Conservation (phyloP, 2,797 vertebrate species). For the Pogoniulus pusillus region DNA sequence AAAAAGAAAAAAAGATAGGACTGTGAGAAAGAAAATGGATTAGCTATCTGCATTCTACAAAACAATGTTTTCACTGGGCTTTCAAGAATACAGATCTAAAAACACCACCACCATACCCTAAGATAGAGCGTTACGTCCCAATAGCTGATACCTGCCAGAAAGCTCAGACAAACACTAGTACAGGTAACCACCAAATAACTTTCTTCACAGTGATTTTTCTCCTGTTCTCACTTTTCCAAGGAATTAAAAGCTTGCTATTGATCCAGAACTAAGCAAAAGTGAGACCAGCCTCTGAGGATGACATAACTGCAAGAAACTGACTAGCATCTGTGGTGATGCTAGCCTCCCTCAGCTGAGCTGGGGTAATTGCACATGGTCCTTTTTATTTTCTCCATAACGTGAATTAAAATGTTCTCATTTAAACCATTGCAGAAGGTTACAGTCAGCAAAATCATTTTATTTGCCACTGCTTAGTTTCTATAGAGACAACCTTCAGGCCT, state of each 20-base stretch:
- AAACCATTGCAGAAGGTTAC: neutral
- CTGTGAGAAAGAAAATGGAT: neutral
- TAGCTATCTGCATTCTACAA: neutral
- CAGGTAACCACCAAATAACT: neutral
- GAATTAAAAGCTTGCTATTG: neutral
- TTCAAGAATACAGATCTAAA: neutral
- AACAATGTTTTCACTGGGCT: neutral
- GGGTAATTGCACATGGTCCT: neutral
- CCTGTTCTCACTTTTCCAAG: neutral
- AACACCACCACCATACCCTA: neutral
- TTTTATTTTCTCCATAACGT: neutral
- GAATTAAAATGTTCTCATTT: neutral
- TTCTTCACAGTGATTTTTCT: neutral
- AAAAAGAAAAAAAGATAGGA: neutral
- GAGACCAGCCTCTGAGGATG: neutral
- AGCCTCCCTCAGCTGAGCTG: neutral
- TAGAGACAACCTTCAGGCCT: neutral
- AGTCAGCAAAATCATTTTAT: neutral
- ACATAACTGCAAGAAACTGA: neutral
- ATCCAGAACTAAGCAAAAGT: neutral
- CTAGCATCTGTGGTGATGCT: too few species aligned
- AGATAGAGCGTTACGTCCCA: rapidly evolving
- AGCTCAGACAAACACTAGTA: neutral
- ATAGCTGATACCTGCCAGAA: neutral
- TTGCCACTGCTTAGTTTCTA: neutral